Evolutionary conservation across 2,797 vertebrate species (phyloP).

Genomic region (Eulemur rubriventer): DNA sequence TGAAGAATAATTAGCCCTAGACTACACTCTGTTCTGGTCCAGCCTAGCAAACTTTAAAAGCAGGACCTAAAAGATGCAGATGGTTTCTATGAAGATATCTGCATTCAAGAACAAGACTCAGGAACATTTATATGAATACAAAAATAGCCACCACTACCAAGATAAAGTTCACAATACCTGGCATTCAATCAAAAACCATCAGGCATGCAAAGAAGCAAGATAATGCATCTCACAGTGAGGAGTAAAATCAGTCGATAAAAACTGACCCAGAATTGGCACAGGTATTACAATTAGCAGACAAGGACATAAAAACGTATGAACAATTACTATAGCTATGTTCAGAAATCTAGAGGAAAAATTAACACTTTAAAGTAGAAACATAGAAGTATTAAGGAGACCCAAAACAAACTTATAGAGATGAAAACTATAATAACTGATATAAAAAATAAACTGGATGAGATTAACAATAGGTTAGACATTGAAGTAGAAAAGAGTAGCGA

Average conservation of each 20-base stretch:
- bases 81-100: neutral
- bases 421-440: neutral
- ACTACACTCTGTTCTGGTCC: neutral
- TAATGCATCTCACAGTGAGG: neutral
- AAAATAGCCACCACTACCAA: neutral
- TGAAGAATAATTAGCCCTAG: neutral
- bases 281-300: neutral
- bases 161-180: neutral
- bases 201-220: neutral
- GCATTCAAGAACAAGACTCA: neutral
- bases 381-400: neutral
- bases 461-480: neutral
- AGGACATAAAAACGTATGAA: neutral
- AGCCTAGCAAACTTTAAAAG: neutral
- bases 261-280: neutral
- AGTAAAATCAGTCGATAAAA: neutral
- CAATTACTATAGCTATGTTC: neutral
- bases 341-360: neutral
- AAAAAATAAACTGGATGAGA: neutral
- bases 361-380: neutral
- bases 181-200: neutral
- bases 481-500: neutral
- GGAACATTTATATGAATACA: neutral
- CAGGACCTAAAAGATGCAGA: neutral
- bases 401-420: neutral